Evolutionary conservation across 2,888 invertebrate genomes (phyloP), one percentile per base, ranked within the genome.

Genomic region (Cerceris rybyensis): DNA sequence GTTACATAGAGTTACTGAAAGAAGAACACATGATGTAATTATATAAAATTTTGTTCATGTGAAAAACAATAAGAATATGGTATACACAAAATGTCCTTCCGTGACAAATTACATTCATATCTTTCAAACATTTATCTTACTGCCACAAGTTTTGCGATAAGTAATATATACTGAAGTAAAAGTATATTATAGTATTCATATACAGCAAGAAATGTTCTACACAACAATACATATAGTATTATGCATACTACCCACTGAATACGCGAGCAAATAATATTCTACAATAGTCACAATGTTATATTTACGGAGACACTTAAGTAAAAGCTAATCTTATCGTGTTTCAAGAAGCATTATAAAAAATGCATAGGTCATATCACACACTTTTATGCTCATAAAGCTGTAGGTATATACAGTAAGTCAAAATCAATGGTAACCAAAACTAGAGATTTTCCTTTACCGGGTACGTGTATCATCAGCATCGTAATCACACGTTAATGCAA

Each of bases 351-450:
- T 68, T 77, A 64, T 68, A 70, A 71, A 71, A 28, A 78, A 71
- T 65, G 78, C 64, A 52, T 78, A 78, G 70, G 65, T 59, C 28
- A 64, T 70, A 49, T 68, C 57, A 68, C 77, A 70, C 55, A 57
- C 28, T 28, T 71, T 64, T 64, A 71, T 52, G 67, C 8, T 61
- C 59, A 39, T 68, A 72, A 68, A 59, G 46, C 63, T 78, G 59
- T 77, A 72, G 60, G 42, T 76, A 67, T 58, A 58, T 58, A 57
- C 43, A 39, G 58, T 8, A 71, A 58, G 41, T 55, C 7, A 11
- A 68, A 72, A 71, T n/a, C 28, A 78, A 77, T 60, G 68, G 71
- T 77, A 78, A 78, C 70, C 67, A 57, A 68, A 78, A 71, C 58
- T 67, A 67, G 17, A 54, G 17, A 41, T n/a, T 43, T 49, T 66